Conservation (phyloP, 2,888 invertebrate species). For the Linnaemya vulpina region DNA sequence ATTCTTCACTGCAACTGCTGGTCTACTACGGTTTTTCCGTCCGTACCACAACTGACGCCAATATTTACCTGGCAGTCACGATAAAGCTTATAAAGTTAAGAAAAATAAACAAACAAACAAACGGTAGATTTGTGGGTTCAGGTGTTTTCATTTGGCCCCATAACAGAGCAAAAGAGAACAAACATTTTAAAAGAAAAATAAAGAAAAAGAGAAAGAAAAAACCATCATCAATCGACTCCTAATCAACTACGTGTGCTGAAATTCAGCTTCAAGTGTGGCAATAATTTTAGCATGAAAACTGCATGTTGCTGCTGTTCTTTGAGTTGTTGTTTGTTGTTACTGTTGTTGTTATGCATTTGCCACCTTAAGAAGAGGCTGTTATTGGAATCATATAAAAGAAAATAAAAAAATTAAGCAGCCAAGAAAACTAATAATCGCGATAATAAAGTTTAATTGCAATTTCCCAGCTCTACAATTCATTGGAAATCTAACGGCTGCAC, state of each 20-base stretch:
- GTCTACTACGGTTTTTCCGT: conserved; percentile 53
- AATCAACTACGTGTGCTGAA: conserved; percentile 64
- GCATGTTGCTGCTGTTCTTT: not conserved
- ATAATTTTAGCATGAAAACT: conserved; percentile 40
- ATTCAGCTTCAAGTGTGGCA: conserved; percentile 58
- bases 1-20: conserved; percentile 29
- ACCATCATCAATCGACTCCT: conserved; percentile 39
- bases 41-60: conserved; percentile 49
- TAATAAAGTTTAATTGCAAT: conserved; percentile 30
- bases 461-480: conserved; percentile 6
- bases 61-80: conserved; percentile 61
- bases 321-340: not conserved
- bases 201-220: no score
- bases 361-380: not conserved
- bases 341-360: not conserved
- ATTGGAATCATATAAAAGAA: no score
- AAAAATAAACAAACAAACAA: no score
- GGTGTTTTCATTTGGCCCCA: conserved; percentile 54
- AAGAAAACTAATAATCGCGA: conserved; percentile 12
- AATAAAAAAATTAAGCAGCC: conserved; percentile 9
- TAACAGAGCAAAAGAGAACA: not conserved
- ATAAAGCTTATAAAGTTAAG: conserved; percentile 33
- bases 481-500: conserved; percentile 6
- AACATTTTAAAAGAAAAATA: conserved; percentile 5
- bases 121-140: conserved; percentile 38